Evolutionary conservation across 2,888 invertebrate genomes (phyloP).

Genomic region (Trissolcus brochymenae): DNA sequence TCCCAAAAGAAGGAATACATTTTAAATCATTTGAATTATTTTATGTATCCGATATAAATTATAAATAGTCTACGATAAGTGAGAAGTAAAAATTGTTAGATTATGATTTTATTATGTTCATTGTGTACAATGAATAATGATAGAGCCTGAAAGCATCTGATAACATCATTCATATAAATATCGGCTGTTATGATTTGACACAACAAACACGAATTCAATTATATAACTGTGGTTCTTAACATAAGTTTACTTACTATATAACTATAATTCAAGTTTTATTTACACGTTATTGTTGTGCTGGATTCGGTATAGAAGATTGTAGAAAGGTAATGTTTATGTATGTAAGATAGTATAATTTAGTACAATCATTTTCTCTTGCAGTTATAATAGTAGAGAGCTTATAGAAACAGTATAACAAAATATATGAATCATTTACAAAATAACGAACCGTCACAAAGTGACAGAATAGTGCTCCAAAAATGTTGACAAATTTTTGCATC

Average conservation of each 20-base stretch:
- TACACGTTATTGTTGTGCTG: slow-evolving; percentile 54
- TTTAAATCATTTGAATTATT: too few relatives aligned
- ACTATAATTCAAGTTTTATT: slow-evolving; percentile 46
- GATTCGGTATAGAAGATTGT: slow-evolving; percentile 54
- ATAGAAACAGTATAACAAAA: slow-evolving; percentile 76
- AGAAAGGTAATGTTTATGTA: slow-evolving; percentile 47
- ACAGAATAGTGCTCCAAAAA: slow-evolving; percentile 53
- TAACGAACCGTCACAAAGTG: slow-evolving; percentile 66
- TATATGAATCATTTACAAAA: slow-evolving; percentile 76
- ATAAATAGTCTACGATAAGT: background rate
- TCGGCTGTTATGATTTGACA: slow-evolving; percentile 37
- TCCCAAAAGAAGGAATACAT: background rate
- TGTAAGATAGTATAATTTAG: slow-evolving; percentile 41
- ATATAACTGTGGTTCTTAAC: slow-evolving; percentile 38
- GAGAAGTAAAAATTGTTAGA: slow-evolving; percentile 14
- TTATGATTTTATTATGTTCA: slow-evolving; percentile 52
- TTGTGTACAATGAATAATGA: slow-evolving; percentile 55
- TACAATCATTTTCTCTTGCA: slow-evolving; percentile 60
- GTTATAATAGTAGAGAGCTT: slow-evolving; percentile 70
- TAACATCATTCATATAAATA: slow-evolving; percentile 50
- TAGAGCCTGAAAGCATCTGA: slow-evolving; percentile 35
- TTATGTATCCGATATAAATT: background rate
- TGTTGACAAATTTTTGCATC: too few relatives aligned
- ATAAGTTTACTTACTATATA: slow-evolving; percentile 40
- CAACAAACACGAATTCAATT: slow-evolving; percentile 46